A percentile compares a stretch with the other conserved stretches of the same genome.
Conservation (phyloP, 2,797 vertebrate genomes). For the Lates japonicus region DNA sequence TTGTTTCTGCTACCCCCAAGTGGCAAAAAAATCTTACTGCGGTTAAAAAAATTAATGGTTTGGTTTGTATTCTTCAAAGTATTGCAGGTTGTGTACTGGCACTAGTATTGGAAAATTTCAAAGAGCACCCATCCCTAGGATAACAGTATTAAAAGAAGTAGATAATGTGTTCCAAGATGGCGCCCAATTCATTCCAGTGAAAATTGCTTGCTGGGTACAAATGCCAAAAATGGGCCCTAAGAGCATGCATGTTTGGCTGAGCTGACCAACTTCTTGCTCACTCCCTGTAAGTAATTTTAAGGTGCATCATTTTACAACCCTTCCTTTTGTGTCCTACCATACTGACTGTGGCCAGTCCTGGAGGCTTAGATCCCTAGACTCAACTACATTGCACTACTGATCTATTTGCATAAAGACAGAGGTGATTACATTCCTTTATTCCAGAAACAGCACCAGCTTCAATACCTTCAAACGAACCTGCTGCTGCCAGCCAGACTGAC, state of each 20-base stretch:
- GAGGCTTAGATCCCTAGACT: not conserved
- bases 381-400: not conserved
- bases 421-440: constrained; percentile 15
- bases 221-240: no score
- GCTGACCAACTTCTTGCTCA: not conserved
- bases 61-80: no score
- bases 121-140: not conserved
- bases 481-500: constrained; percentile 28
- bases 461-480: constrained; percentile 12
- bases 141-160: not conserved
- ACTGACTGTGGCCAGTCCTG: not conserved
- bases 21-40: no score
- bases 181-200: no score
- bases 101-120: not conserved
- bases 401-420: constrained; percentile 20
- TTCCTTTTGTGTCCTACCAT: not conserved
- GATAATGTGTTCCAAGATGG: no score
- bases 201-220: no score
- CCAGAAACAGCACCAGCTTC: constrained; percentile 3
- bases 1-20: not conserved
- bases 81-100: no score
- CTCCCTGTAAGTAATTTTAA: no score
- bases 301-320: not conserved
- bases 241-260: not conserved
- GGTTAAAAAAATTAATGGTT: not conserved